Evolutionary conservation across 2,113 vertebrate genomes (phyloP).

Genomic region (Odontesthes bonariensis): DNA sequence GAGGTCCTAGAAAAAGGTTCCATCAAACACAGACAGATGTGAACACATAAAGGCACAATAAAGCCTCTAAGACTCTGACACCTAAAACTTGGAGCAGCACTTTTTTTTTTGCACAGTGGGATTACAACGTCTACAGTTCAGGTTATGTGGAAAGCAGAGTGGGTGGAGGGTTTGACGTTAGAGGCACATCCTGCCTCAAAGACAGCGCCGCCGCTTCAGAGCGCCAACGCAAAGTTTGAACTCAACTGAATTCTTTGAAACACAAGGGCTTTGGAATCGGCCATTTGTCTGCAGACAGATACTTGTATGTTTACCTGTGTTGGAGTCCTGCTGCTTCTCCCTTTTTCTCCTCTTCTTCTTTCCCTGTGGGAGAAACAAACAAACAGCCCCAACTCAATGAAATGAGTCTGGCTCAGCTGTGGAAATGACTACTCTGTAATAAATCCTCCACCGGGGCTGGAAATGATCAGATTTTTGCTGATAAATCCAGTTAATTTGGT

Average conservation of each 20-base stretch:
- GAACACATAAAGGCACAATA: too few relatives aligned
- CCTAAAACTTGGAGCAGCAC: background rate
- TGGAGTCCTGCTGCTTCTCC: conserved; percentile 97
- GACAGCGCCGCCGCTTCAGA: background rate
- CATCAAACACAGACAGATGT: too few relatives aligned
- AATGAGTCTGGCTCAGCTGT: conserved; percentile 26
- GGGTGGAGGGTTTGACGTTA: conserved; percentile 67
- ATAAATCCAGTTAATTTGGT: conserved; percentile 10
- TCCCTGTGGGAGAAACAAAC: conserved; percentile 82
- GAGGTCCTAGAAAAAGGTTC: too few relatives aligned
- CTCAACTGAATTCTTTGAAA: conserved; percentile 28
- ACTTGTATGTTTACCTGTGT: conserved; percentile 85
- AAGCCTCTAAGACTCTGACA: background rate
- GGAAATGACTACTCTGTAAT: background rate
- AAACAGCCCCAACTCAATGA: conserved; percentile 11
- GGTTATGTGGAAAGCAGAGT: conserved; percentile 62
- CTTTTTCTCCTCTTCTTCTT: conserved; percentile 98
- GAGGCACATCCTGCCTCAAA: conserved; percentile 65
- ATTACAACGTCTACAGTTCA: conserved; percentile 33
- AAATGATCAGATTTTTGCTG: conserved; percentile 9
- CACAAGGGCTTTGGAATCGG: background rate
- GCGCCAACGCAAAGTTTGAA: conserved; percentile 50
- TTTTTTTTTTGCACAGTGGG: conserved; percentile 4
- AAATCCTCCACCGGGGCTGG: background rate
- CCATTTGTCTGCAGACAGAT: background rate